phyloP scores from a whole-genome alignment of 2,113 vertebrate genomes.

The Ptilonorhynchus violaceus region DNA sequence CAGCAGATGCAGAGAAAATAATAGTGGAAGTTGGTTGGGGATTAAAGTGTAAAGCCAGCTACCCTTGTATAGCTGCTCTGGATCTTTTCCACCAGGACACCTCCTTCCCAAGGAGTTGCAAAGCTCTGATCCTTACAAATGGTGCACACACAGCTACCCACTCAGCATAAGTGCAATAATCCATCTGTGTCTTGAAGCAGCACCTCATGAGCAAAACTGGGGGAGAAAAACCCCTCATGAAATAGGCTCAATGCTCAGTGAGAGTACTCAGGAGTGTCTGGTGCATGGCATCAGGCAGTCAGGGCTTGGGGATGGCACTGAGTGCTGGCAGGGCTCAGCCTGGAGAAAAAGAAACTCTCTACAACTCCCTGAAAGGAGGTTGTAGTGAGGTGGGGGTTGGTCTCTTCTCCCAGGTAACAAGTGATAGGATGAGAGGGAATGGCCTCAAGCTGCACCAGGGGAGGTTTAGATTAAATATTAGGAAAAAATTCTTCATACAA shows the following conservation, averaged over 20 bases:
- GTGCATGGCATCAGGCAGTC: neutral
- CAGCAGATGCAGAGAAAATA: neutral
- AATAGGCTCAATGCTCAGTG: neutral
- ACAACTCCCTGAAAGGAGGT: neutral
- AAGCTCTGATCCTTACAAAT: neutral
- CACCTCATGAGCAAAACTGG: accelerated
- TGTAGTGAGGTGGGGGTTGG: accelerated
- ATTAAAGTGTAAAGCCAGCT: neutral
- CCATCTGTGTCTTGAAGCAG: neutral
- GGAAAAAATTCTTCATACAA: neutral
- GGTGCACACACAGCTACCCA: neutral
- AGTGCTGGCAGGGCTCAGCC: neutral
- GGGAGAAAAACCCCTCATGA: neutral
- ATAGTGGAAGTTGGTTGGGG: neutral
- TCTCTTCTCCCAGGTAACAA: neutral
- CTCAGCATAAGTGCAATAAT: neutral
- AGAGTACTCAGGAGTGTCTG: neutral
- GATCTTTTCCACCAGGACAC: neutral
- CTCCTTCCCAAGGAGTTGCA: neutral
- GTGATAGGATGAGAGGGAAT: neutral
- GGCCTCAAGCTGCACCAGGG: neutral
- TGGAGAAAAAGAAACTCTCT: neutral
- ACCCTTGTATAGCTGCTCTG: neutral
- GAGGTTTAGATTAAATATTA: neutral
- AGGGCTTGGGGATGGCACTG: neutral